A percentile compares a stretch with the other conserved stretches of the same genome.
phyloP scores from a whole-genome alignment of 2,113 vertebrate genomes.

The Martes martes region DNA sequence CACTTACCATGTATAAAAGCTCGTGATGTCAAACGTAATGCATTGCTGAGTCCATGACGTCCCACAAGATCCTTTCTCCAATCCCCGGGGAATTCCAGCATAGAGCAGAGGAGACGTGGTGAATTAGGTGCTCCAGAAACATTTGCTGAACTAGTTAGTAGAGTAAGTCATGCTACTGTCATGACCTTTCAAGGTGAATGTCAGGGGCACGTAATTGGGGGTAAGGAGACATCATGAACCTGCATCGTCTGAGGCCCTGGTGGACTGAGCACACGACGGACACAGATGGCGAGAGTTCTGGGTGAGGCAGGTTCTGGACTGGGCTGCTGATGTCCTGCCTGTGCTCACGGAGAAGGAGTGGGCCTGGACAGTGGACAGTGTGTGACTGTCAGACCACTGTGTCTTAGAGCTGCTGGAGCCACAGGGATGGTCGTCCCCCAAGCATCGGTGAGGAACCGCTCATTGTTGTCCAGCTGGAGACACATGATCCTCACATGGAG shows the following conservation, averaged over 20 bases:
- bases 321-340: neutral
- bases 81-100: too few relatives aligned
- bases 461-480: neutral
- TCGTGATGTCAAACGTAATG: neutral
- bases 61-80: too few relatives aligned
- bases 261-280: neutral
- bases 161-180: neutral
- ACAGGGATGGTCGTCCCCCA: neutral
- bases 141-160: neutral
- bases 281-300: neutral
- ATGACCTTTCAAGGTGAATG: neutral
- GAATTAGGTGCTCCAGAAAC: neutral
- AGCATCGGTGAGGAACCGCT: neutral
- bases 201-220: neutral
- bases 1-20: too few relatives aligned
- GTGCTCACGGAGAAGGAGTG: neutral
- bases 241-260: neutral
- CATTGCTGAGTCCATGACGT: too few relatives aligned
- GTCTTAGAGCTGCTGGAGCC: neutral
- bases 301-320: neutral
- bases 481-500: neutral
- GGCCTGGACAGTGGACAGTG: neutral
- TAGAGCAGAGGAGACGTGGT: too few relatives aligned
- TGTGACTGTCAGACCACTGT: neutral
- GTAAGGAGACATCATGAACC: neutral